Evolutionary conservation across 2,888 invertebrate genomes (phyloP).

Genomic region (Sesia bembeciformis): DNA sequence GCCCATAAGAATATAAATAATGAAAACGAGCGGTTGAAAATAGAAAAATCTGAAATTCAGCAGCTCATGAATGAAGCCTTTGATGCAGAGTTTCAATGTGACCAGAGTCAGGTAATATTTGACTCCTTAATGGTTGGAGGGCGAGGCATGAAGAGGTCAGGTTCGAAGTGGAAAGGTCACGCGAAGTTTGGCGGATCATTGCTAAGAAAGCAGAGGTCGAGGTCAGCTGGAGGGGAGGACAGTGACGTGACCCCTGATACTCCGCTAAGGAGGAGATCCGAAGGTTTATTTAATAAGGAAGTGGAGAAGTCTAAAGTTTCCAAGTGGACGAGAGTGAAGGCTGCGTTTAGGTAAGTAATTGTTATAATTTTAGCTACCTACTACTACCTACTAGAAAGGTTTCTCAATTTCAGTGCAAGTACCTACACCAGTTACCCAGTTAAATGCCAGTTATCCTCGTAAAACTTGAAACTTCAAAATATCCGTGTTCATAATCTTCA

Average conservation of each 20-base stretch:
- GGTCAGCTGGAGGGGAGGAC: conserved; percentile 79
- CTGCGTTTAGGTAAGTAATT: conserved; percentile 85
- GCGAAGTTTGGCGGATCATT: conserved; percentile 64
- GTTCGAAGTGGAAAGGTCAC: conserved; percentile 66
- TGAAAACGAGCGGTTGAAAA: conserved; percentile 50
- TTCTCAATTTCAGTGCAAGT: too few relatives aligned
- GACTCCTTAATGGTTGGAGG: conserved; percentile 77
- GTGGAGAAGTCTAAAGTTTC: conserved; percentile 79
- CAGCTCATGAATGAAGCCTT: conserved; percentile 62
- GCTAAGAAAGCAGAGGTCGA: conserved; percentile 76
- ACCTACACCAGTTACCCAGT: too few relatives aligned
- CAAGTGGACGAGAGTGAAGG: conserved; percentile 93
- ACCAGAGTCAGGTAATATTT: conserved; percentile 77
- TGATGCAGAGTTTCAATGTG: conserved; percentile 75
- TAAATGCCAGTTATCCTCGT: too few relatives aligned
- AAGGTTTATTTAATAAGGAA: conserved; percentile 53
- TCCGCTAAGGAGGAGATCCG: conserved; percentile 52
- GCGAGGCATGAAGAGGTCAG: conserved; percentile 63
- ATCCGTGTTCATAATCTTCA: too few relatives aligned
- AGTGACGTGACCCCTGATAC: conserved; percentile 53
- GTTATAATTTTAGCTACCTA: too few relatives aligned
- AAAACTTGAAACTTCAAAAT: too few relatives aligned
- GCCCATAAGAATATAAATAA: conserved; percentile 69
- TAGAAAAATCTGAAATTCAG: conserved; percentile 41
- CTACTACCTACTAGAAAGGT: too few relatives aligned